phyloP scores from a whole-genome alignment of 2,888 invertebrate genomes.

The Latrodectus elegans region DNA sequence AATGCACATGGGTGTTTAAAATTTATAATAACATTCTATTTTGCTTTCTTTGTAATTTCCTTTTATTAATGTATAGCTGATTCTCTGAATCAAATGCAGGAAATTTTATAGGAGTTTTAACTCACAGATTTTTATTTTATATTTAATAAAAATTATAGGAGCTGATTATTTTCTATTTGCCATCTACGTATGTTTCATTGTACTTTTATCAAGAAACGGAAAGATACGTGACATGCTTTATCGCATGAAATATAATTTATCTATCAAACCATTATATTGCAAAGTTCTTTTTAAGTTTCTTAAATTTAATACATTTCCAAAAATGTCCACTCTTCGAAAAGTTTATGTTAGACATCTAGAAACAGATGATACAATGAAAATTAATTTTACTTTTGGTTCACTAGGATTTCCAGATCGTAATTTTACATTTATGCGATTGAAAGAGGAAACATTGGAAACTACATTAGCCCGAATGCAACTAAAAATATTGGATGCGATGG shows the following conservation, averaged over 20 bases:
- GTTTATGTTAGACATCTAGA: constrained; percentile 51
- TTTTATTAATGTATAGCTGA: no score
- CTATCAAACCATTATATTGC: background rate
- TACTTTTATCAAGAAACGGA: no score
- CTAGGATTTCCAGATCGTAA: constrained; percentile 36
- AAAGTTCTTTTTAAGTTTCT: background rate
- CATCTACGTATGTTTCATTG: background rate
- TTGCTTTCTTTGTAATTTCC: no score
- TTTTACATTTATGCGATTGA: constrained; percentile 63
- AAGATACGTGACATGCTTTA: background rate
- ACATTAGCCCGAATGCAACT: constrained; percentile 55
- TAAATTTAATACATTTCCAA: constrained; percentile 4
- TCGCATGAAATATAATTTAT: constrained; percentile 10
- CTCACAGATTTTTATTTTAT: no score
- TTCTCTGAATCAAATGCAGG: no score
- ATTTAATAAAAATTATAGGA: no score
- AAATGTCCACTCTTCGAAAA: constrained; percentile 40
- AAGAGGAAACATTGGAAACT: constrained; percentile 62
- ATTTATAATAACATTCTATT: no score
- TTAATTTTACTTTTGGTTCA: constrained; percentile 39
- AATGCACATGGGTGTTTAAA: no score
- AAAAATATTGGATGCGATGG: constrained; percentile 52
- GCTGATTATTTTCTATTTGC: no score
- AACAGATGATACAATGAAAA: constrained; percentile 48
- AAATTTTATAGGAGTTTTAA: no score